Evolutionary conservation across 2,113 vertebrate species (phyloP).

Genomic region (Tauraco erythrolophus): DNA sequence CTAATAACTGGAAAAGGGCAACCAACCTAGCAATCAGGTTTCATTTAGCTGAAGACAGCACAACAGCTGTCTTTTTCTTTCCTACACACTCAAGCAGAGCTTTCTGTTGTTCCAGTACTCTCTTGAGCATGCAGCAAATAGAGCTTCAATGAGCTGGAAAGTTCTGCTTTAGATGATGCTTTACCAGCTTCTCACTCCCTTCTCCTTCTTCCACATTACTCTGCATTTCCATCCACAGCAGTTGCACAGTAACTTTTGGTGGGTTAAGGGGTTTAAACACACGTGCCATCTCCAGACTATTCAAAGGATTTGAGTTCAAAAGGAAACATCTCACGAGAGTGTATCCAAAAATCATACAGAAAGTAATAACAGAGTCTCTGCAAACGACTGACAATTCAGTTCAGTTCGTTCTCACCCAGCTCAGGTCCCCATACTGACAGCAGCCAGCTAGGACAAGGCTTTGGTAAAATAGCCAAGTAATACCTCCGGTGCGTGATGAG

Average conservation of each 20-base stretch:
- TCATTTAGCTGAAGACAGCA: conserved; percentile 43
- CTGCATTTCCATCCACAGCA: background rate
- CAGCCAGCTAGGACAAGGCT: background rate
- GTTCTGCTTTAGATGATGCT: background rate
- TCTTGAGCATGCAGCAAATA: conserved; percentile 2
- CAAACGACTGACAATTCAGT: background rate
- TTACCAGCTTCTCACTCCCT: background rate
- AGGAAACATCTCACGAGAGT: background rate
- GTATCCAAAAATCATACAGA: background rate
- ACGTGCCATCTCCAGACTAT: background rate
- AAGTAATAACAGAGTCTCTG: background rate
- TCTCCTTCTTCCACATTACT: background rate
- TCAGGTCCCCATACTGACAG: background rate
- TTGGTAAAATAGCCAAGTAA: background rate
- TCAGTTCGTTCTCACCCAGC: background rate
- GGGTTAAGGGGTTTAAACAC: background rate
- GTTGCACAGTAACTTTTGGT: background rate
- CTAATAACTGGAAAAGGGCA: conserved; percentile 49
- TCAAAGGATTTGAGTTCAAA: background rate
- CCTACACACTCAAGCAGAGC: background rate
- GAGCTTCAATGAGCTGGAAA: conserved; percentile 47
- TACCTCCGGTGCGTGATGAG: background rate
- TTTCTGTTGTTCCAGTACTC: background rate
- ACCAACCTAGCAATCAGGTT: conserved; percentile 37
- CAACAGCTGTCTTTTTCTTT: conserved; percentile 58